Evolutionary conservation across 2,113 vertebrate species (phyloP), one percentile per base, ranked within the genome.

Genomic region (Seriola dumerili): DNA sequence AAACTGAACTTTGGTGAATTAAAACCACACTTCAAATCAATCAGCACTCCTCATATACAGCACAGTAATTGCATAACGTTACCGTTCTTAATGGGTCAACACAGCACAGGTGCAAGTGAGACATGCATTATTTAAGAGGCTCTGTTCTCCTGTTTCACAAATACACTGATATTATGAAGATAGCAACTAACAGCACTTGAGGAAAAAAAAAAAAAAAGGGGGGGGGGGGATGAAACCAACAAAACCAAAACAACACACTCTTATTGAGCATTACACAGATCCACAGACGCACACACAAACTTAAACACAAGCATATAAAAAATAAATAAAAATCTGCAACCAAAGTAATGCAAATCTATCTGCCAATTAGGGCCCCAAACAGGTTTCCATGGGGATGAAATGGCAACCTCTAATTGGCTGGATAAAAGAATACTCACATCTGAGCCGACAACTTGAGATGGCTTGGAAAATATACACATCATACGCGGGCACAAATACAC

Each of bases 311-410:
- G 52, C 34, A 32, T 76, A n/a, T 3, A 54, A 21, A 54, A 73
- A 29, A 29, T 29, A 29, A 29, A 29, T 29, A 72, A 71, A 80
- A 72, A 62, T 52, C 40, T 87, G 1, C 63, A 87, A 91, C 92
- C 91, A 93, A 94, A 94, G 90, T 88, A 62, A 93, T 94, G 91
- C 91, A 94, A 94, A 94, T 94, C 58, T 63, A 29, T 78, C 80
- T 84, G 38, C 88, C 90, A 94, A 93, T 94, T 93, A 92, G 81
- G 58, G 79, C 42, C 70, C 72, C 77, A 88, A 89, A 88, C 83
- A 91, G 78, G 85, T 93, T 93, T 91, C 90, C 78, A 81, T 85
- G 85, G 86, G 91, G 91, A 93, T 90, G 89, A 91, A 92, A 90
- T 78, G 62, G 88, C 68, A 89, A 78, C 63, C 72, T 88, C 71